phyloP scores from a whole-genome alignment of 1,140 invertebrate species.

The Ooceraea biroi region DNA sequence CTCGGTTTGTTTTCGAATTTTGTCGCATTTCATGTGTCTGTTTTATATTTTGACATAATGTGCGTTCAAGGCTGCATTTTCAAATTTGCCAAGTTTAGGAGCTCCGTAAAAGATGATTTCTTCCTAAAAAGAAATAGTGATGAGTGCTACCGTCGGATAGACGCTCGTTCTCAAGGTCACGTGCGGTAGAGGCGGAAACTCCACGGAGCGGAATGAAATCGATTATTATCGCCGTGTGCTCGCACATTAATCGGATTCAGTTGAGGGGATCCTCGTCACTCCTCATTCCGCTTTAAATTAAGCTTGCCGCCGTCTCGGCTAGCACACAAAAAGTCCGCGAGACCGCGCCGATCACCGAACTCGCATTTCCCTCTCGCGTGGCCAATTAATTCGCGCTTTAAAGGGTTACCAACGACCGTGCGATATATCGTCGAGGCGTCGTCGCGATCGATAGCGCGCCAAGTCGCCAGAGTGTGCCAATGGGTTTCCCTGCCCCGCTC shows the following conservation, averaged over 20 bases:
- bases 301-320: neutral
- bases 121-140: neutral
- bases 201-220: neutral
- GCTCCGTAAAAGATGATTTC: neutral
- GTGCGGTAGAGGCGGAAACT: neutral
- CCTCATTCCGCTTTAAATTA: neutral
- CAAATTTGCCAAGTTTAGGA: neutral
- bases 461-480: slow-evolving; percentile 53
- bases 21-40: neutral
- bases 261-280: neutral
- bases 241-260: neutral
- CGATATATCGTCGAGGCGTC: slow-evolving; percentile 50
- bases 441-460: slow-evolving; percentile 55
- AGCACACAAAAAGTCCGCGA: too few relatives aligned
- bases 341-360: too few relatives aligned
- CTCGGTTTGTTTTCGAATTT: neutral
- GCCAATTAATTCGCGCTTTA: slow-evolving; percentile 9
- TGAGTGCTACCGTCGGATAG: neutral
- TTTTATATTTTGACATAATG: neutral
- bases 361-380: neutral
- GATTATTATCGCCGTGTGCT: neutral
- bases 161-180: neutral
- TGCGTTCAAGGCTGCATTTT: neutral
- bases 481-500: slow-evolving; percentile 38
- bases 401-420: slow-evolving; percentile 14